Evolutionary conservation across 1,140 invertebrate genomes (phyloP), one percentile per base, ranked within the genome.

Genomic region (Drosophila baimaii): DNA sequence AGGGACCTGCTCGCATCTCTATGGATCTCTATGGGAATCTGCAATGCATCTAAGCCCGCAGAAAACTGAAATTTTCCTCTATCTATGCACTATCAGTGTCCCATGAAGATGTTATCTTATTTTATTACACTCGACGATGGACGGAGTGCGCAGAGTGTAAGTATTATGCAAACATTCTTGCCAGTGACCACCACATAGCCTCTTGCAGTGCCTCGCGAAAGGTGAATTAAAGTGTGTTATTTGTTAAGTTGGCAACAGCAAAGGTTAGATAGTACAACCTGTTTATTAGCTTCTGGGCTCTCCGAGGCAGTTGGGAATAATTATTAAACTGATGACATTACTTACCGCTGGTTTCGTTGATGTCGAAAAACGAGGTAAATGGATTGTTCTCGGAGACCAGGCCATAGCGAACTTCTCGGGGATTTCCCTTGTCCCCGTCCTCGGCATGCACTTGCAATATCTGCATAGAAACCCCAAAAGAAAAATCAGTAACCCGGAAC

Each of bases 391-490:
- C 96, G 2, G 96, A 95, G 19, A 97, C 95, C 52, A 98, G 93
- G 12, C 96, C 96, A 81, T 97, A 98, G 90, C 95, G 94, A 41
- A 98, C 95, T 78, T 95, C 95, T 44, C 97, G 94, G 4, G 96
- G 96, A 41, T 95, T 95, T 1, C 96, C 96, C 90, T 96, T 96
- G 90, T 98, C 97, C 3, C 97, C 97, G 91, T 98, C 97, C 92
- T 97, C 95, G n/a, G 97, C 97, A 71, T 95, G 94, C 1, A 98
- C 96, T 92, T 94, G 94, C 15, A 97, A 85, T 65, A 96, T 95
- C 95, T 96, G 10, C 1, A 17, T 80, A 86, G 69, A 43, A 15
- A 5, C 6, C 12, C 0, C 12, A 51, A 51, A 7, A 31, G 29
- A 27, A 63, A 27, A 70, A 66, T 49, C 1, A 21, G 52, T n/a